Conservation (phyloP, 2,888 invertebrate genomes). For the Drosophila meridiana region DNA sequence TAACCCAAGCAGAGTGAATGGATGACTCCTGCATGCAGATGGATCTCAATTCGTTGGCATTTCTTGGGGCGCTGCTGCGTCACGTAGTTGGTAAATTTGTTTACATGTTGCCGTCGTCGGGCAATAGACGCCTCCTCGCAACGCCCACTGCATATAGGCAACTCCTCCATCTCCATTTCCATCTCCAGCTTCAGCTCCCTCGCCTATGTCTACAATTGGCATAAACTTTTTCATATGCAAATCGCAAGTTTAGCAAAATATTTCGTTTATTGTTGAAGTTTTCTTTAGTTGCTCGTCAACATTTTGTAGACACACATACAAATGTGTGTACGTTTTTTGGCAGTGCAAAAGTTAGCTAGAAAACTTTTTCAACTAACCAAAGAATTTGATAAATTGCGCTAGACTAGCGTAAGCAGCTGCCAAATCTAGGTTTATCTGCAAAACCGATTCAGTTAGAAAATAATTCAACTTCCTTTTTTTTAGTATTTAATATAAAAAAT, state of each 20-base stretch:
- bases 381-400: conserved; percentile 77
- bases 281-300: conserved; percentile 73
- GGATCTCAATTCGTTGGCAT: conserved; percentile 29
- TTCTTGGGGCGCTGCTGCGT: conserved; percentile 54
- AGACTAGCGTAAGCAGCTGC: conserved; percentile 20
- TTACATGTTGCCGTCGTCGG: conserved; percentile 70
- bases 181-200: background rate
- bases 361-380: conserved; percentile 39
- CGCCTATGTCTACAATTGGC: conserved; percentile 65
- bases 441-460: conserved; percentile 22
- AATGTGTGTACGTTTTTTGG: background rate
- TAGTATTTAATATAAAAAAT: conserved; percentile 76
- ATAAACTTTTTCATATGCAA: conserved; percentile 81
- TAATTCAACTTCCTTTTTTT: conserved; percentile 1
- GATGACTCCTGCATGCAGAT: background rate
- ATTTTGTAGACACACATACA: conserved; percentile 38
- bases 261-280: conserved; percentile 82
- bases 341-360: conserved; percentile 39
- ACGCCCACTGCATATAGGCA: background rate
- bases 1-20: background rate
- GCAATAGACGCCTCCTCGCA: background rate
- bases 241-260: conserved; percentile 82
- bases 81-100: conserved; percentile 81
- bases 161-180: too few species aligned
- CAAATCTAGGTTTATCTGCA: conserved; percentile 45